These are phyloP conservation scores for Plebejus anna DNA, from an alignment of 2,888 invertebrate species.

Conservation along the genomic window DNA sequence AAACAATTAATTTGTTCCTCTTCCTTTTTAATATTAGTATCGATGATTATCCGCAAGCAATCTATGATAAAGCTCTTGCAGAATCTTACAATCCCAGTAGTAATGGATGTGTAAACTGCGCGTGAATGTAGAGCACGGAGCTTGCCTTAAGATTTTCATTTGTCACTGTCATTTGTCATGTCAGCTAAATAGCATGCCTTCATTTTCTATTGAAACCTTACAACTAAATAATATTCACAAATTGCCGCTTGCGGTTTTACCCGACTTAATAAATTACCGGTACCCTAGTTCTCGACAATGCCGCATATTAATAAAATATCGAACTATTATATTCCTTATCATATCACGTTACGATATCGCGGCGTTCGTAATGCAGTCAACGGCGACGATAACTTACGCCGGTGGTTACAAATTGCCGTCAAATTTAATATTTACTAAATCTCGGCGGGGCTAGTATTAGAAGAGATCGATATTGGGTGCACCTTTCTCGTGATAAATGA, in stretches of 20 bases:
- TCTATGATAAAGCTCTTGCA: neutral
- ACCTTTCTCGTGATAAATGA: conserved; percentile 42
- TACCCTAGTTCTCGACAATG: conserved; percentile 25
- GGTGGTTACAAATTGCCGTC: conserved; percentile 26
- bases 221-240: conserved; percentile 28
- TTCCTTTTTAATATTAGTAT: neutral
- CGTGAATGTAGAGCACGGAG: neutral
- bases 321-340: conserved; percentile 38
- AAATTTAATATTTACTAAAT: conserved; percentile 26
- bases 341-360: conserved; percentile 39
- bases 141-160: conserved; percentile 18
- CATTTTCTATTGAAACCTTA: conserved; percentile 18
- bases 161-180: conserved; percentile 24
- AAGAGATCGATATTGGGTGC: conserved; percentile 30
- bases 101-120: conserved; percentile 8
- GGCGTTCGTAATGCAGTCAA: conserved; percentile 37
- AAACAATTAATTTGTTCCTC: neutral
- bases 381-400: conserved; percentile 19
- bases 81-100: neutral
- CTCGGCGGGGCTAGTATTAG: conserved; percentile 17
- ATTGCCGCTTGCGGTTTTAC: conserved; percentile 26
- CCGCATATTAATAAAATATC: conserved; percentile 29
- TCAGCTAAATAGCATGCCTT: conserved; percentile 19
- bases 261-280: conserved; percentile 25
- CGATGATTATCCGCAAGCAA: neutral